Evolutionary conservation across 1,140 invertebrate species (phyloP), one percentile per base, ranked within the genome.

Genomic region (Apis dorsata): DNA sequence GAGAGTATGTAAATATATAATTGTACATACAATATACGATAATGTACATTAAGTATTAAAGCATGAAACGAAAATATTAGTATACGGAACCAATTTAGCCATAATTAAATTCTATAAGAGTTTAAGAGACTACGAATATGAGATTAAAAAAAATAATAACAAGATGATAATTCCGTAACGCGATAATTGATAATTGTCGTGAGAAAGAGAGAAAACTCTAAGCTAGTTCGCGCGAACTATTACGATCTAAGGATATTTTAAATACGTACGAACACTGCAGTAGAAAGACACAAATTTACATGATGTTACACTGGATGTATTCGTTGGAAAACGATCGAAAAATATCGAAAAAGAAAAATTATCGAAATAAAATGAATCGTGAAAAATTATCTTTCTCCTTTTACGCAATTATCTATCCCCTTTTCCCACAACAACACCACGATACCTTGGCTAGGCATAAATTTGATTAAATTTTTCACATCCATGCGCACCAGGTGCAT

Each of bases 181-280:
- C 80, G 79, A 85, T 81, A 83, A 87, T 81, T 65, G 59, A 85
- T 55, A 79, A 87, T 44, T 75, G 79, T 89, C 53, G 82, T 80
- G 69, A 79, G 24, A 60, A 49, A 68, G 9, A 51, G 49, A 24
- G 49, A 49, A 34, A 49, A 53, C 24, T 21, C 4, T n/a, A 76
- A n/a, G n/a, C 44, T 76, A 74, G 53, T 65, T 65, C 57, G 24
- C 55, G 65, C 60, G 62, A 85, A 71, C 78, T 83, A 68, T 87
- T 63, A 86, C 49, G 49, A 79, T 51, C 69, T 88, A 81, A 87
- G 77, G 59, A 88, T 89, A 88, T 89, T 90, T 90, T 90, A 90
- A 90, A 90, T 90, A 90, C 86, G 62, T 86, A 88, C 69, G 78
- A 81, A 72, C 63, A 59, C 79, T 86, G 74, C 69, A 70, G 24